Evolutionary conservation across 2,888 invertebrate genomes (phyloP).

Genomic region (Invenusta paracnida): DNA sequence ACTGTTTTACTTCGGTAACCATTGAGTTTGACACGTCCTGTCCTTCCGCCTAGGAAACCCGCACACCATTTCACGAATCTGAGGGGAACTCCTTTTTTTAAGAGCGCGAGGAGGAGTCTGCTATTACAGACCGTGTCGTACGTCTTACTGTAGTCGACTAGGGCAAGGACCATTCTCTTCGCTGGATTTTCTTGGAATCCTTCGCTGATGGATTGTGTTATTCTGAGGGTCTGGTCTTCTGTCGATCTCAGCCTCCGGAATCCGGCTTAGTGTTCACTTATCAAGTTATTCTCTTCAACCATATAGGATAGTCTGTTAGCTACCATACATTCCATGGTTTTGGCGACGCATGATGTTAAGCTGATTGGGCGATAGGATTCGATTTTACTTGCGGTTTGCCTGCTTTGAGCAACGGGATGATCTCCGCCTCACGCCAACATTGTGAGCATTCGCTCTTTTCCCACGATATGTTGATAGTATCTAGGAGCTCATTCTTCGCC

Average conservation of each 20-base stretch:
- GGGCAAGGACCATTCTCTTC: neutral
- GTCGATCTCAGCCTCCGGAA: conserved; percentile 12
- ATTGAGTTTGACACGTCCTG: too few relatives aligned
- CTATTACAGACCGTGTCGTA: conserved; percentile 10
- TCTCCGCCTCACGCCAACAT: neutral
- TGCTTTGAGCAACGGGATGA: too few relatives aligned
- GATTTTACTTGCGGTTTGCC: too few relatives aligned
- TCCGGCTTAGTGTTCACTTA: neutral
- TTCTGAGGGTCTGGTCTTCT: conserved; percentile 21
- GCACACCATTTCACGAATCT: too few relatives aligned
- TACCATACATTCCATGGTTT: conserved; percentile 12
- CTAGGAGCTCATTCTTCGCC: conserved; percentile 11
- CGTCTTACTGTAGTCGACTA: conserved; percentile 13
- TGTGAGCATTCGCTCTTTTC: neutral
- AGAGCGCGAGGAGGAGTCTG: conserved; percentile 25
- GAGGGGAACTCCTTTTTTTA: too few relatives aligned
- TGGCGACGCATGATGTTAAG: neutral
- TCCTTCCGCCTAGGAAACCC: too few relatives aligned
- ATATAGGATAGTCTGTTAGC: neutral
- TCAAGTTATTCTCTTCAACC: conserved; percentile 1
- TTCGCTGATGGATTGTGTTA: neutral
- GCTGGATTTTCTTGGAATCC: conserved; percentile 9
- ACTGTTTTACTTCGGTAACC: too few relatives aligned
- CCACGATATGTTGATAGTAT: neutral
- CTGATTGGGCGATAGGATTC: neutral